phyloP scores from a whole-genome alignment of 2,113 vertebrate species.

The Phyllopteryx taeniolatus region DNA sequence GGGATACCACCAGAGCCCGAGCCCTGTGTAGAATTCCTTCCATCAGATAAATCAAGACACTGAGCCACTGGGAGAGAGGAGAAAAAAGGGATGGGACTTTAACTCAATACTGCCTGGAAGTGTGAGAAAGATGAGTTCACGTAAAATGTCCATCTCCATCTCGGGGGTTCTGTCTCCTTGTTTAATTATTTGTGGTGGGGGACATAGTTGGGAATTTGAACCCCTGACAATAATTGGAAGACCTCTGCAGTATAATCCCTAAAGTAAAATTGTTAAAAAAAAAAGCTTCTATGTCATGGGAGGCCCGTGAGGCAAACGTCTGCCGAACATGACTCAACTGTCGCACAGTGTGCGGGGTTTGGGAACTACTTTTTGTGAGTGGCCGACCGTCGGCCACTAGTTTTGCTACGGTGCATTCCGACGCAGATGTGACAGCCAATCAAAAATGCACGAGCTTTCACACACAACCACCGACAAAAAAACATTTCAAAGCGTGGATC shows the following conservation, averaged over 20 bases:
- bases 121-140: constrained; percentile 45
- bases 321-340: too few species aligned
- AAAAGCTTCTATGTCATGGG: too few species aligned
- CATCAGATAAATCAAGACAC: constrained; percentile 79
- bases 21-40: constrained; percentile 78
- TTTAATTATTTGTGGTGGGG: constrained; percentile 5
- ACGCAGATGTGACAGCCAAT: too few species aligned
- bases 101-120: constrained; percentile 70
- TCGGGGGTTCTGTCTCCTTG: constrained; percentile 8
- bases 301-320: too few species aligned
- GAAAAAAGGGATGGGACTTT: constrained; percentile 56
- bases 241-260: too few species aligned
- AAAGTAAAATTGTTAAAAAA: too few species aligned
- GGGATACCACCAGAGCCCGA: constrained; percentile 70
- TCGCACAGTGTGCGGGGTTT: too few species aligned
- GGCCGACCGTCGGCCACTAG: too few species aligned
- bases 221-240: neutral
- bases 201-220: neutral
- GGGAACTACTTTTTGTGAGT: too few species aligned
- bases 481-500: neutral
- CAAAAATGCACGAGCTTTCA: too few species aligned
- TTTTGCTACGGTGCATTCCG: too few species aligned
- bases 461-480: too few species aligned
- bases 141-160: constrained; percentile 39
- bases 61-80: constrained; percentile 68